Conservation (phyloP, 1,140 invertebrate species). For the Hirudo medicinalis region DNA sequence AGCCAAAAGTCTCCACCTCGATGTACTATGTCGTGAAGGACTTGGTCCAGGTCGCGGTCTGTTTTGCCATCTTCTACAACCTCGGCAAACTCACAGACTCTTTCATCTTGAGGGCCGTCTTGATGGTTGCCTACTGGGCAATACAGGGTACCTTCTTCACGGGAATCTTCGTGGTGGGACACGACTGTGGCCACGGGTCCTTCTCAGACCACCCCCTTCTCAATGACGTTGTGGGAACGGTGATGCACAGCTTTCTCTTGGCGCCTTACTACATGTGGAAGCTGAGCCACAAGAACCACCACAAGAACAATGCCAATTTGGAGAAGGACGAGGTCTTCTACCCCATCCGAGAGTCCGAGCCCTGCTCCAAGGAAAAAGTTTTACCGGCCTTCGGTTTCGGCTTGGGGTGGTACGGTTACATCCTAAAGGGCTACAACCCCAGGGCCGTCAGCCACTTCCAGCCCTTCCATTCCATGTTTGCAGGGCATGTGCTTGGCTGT, state of each 20-base stretch:
- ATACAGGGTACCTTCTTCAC: conserved; percentile 33
- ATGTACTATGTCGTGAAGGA: conserved; percentile 32
- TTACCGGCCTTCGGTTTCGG: conserved; percentile 23
- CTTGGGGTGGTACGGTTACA: conserved; percentile 24
- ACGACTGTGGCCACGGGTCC: conserved; percentile 38
- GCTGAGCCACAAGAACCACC: conserved; percentile 24
- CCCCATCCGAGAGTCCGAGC: conserved; percentile 17
- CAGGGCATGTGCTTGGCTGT: conserved; percentile 17
- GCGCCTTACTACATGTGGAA: conserved; percentile 26
- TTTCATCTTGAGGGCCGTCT: conserved; percentile 12
- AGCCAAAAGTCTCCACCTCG: conserved; percentile 28
- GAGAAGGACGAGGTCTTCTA: conserved; percentile 26
- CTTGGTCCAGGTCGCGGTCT: conserved; percentile 24
- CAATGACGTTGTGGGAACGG: conserved; percentile 23
- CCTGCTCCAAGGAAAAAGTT: conserved; percentile 1
- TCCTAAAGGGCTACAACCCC: conserved; percentile 20
- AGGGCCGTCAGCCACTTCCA: conserved; percentile 22
- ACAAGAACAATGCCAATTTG: conserved; percentile 23
- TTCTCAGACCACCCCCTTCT: conserved; percentile 31
- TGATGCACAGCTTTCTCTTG: conserved; percentile 20
- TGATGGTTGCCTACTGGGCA: conserved; percentile 28
- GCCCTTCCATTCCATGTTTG: conserved; percentile 18
- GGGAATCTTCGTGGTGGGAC: conserved; percentile 36
- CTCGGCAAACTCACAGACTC: conserved; percentile 25
- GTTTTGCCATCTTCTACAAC: conserved; percentile 28